Percentiles rank a stretch among this genome's conserved stretches.
These are phyloP conservation scores for Acyrthosiphon pisum DNA, from an alignment of 1,140 invertebrate species.

Conservation along the genomic window DNA sequence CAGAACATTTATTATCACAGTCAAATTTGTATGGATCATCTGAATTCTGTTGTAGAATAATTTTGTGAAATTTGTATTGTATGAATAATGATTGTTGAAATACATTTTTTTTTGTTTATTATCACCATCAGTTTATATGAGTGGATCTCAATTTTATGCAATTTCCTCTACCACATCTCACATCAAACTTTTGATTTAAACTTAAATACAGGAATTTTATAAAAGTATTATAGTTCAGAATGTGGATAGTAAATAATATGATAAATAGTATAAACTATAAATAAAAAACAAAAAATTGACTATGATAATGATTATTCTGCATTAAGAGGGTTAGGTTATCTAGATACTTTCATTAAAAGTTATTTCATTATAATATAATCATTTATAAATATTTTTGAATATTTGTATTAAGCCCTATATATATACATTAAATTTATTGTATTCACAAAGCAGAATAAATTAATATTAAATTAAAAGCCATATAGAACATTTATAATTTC, in stretches of 20 bases:
- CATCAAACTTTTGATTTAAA: neutral
- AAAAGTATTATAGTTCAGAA: neutral
- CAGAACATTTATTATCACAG: neutral
- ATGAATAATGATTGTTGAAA: neutral
- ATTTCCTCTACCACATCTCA: neutral
- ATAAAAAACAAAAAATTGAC: neutral
- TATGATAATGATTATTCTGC: neutral
- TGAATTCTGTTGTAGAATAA: neutral
- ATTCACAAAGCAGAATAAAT: constrained; percentile 34
- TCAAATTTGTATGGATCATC: neutral
- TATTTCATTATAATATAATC: neutral
- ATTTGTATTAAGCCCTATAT: neutral
- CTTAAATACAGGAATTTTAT: neutral
- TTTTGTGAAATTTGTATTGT: neutral
- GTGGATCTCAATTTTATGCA: neutral
- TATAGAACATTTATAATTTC: constrained; percentile 40
- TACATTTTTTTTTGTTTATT: neutral
- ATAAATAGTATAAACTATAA: neutral
- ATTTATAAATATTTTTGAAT: neutral
- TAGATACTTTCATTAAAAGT: neutral
- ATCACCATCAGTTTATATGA: neutral
- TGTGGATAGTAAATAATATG: neutral
- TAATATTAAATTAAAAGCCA: constrained; percentile 25
- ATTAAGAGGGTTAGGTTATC: neutral
- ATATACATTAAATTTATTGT: neutral